Percentiles rank a stretch among this genome's conserved stretches.
Conservation (phyloP, 2,113 vertebrate genomes). For the Takifugu flavidus region DNA sequence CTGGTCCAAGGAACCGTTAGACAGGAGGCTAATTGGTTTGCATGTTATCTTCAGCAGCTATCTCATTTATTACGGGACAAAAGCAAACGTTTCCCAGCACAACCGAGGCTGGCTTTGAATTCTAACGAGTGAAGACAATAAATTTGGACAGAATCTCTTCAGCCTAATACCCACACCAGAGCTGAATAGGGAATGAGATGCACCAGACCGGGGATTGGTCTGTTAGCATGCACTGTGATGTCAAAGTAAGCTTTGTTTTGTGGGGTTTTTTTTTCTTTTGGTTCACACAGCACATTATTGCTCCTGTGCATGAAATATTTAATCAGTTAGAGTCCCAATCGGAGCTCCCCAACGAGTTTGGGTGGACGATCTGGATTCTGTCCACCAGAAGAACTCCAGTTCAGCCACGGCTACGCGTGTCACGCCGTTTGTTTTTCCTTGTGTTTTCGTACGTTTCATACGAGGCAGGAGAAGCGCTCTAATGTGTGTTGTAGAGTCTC, state of each 20-base stretch:
- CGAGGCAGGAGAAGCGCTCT: no score
- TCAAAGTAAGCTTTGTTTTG: conserved; percentile 48
- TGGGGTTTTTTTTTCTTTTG: background rate
- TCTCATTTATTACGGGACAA: background rate
- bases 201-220: conserved; percentile 39
- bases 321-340: no score
- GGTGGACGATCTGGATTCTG: no score
- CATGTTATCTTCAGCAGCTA: background rate
- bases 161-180: conserved; percentile 19
- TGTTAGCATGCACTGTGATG: conserved; percentile 44
- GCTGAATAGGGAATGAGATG: conserved; percentile 50
- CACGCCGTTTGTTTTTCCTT: no score
- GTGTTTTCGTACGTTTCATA: no score
- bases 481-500: no score
- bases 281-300: conserved; percentile 32
- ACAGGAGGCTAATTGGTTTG: background rate
- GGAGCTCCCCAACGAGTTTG: no score
- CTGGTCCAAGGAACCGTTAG: background rate
- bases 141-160: conserved; percentile 37
- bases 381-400: no score
- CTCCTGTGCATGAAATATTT: conserved; percentile 6
- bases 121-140: conserved; percentile 19
- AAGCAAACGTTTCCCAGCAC: conserved; percentile 11
- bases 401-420: no score
- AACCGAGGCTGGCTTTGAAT: conserved; percentile 30